Base-by-base conservation (phyloP, 1,140 invertebrate species). In the Tetragnatha versicolor region DNA sequence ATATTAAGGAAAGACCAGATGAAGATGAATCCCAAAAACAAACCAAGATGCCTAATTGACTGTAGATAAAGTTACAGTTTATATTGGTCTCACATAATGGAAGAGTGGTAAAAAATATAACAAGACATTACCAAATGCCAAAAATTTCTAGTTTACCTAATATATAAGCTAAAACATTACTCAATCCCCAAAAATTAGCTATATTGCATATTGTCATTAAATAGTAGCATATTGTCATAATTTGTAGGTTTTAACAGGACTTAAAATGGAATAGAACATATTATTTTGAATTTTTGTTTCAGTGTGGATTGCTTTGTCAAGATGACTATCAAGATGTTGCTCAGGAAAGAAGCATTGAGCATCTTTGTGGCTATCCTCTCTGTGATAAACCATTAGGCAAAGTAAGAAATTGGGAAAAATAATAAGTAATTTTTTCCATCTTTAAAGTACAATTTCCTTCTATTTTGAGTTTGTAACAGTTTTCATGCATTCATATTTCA, bases 341-440 rank as follows among this genome's bases (percentile, higher is more conserved):
- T 27, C 73, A 77, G 66, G 73, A 77, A 66, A 61, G 73, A 55
- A 77, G 73, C 22, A 77, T 77, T 29, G 58, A 53, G 9, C 42
- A 55, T 53, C 14, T 77, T 10, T 77, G 73, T 66, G 73, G 73
- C 3, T 77, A 77, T 77, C 73, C 73, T 25, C 42, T 77, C 5
- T 77, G 73, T 39, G 35, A 61, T 35, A 77, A 77, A 1, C 14
- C 47, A n/a, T 53, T 77, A 17, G 6, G 31, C 5, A 77, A 20
- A 12, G 73, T 77, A 77, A 6, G 39, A n/a, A n/a, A n/a, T n/a
- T n/a, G n/a, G n/a, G n/a, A n/a, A n/a, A n/a, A n/a, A n/a, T n/a
- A n/a, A n/a, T n/a, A 42, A 42, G 7, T 42, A 42, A 42, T 42
- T 42, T 7, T 42, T 42, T 42, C 17, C 39, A 42, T 42, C 17